phyloP scores from a whole-genome alignment of 1,140 invertebrate genomes.

The Chrysomallon squamiferum region DNA sequence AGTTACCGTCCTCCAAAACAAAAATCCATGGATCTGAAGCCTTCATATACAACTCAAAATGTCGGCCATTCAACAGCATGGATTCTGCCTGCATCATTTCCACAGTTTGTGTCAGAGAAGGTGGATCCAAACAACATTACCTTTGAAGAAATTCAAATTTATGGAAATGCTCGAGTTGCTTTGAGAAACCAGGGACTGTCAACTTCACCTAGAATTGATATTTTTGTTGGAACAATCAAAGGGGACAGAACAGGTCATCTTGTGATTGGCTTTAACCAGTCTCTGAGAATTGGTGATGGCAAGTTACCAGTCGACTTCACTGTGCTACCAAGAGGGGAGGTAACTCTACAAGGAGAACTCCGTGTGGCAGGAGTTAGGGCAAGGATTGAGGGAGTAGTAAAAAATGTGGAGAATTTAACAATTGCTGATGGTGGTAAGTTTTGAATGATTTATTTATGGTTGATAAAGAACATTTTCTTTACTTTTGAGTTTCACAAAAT shows the following conservation, averaged over 20 bases:
- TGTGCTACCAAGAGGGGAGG: constrained; percentile 39
- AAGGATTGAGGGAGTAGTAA: constrained; percentile 40
- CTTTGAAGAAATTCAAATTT: constrained; percentile 36
- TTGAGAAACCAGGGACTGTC: constrained; percentile 24
- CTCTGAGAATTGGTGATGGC: constrained; percentile 40
- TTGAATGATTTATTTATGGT: no score
- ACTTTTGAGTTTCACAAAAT: no score
- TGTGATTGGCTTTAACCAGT: constrained; percentile 49
- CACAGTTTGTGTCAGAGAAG: constrained; percentile 22
- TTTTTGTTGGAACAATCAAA: no score
- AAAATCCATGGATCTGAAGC: constrained; percentile 30
- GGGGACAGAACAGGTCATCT: constrained; percentile 48
- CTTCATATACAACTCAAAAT: constrained; percentile 23
- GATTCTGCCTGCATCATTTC: constrained; percentile 38
- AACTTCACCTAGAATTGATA: constrained; percentile 12
- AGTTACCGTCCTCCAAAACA: constrained; percentile 22
- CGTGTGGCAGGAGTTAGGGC: constrained; percentile 43
- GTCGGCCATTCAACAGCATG: constrained; percentile 35
- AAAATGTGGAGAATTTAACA: constrained; percentile 50
- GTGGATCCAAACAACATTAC: constrained; percentile 7
- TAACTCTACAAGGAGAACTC: constrained; percentile 44
- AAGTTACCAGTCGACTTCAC: constrained; percentile 37
- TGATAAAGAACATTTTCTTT: no score
- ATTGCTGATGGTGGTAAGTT: constrained; percentile 51
- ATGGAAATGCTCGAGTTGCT: constrained; percentile 38